Base-by-base conservation (phyloP, 2,888 invertebrate species). In the Melipona beecheii region DNA sequence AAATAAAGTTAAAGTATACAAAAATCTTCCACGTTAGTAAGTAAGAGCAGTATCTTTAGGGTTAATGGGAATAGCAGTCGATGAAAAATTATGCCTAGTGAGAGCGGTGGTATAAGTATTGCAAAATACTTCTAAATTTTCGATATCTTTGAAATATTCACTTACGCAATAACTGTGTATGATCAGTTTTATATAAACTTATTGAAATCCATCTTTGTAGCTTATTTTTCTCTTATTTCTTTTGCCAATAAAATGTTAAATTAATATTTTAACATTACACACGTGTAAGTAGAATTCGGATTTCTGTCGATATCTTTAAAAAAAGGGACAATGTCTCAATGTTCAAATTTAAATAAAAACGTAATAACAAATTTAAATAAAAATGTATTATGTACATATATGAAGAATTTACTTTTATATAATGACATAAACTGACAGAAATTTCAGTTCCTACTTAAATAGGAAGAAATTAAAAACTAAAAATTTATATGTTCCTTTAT, bases 1-100 rank as follows among this genome's bases (percentile, higher is more conserved):
- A 73, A 62, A 65, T 52, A 73, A 83, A 68, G 72, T 85, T 85
- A 58, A 70, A 50, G n/a, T 72, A 83, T 84, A 68, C 65, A 75
- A 56, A 81, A 87, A 88, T 88, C 89, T 89, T 88, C 87, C 89
- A 84, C 69, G 11, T 68, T 89, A 89, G 83, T 36, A 58, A 75
- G 62, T 89, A 89, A 89, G 89, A 80, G 52, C 75, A 87, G 64
- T 88, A 88, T 78, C 65, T 66, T 56, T 89, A 89, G 89, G 80
- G 72, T 78, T 89, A 89, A 82, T 70, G 76, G 78, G 85, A 75
- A 77, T 87, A 87, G 86, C 64, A 77, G 56, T 81, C 50, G 76
- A 70, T 75, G 76, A 78, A 84, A 78, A 76, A 77, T 80, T 89
- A 86, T 78, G 62, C 43, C 79, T 86, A 81, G 84, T 52, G 52